These are phyloP conservation scores for Hippolais icterina DNA, from an alignment of 2,113 vertebrate genomes.

Conservation along the genomic window DNA sequence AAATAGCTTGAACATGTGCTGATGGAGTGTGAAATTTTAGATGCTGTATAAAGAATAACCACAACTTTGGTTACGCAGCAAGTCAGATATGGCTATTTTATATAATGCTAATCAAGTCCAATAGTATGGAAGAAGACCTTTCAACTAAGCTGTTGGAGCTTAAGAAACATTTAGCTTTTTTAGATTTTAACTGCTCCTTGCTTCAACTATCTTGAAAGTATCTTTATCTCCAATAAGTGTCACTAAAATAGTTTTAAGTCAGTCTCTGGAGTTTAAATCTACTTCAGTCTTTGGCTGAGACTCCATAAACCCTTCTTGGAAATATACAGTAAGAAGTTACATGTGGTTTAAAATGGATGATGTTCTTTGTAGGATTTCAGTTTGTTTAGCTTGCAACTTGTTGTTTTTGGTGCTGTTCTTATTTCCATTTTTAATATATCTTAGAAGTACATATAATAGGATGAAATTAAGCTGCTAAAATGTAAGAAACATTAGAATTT, in stretches of 20 bases:
- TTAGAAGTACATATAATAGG: background rate
- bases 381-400: background rate
- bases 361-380: background rate
- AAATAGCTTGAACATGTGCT: constrained; percentile 94
- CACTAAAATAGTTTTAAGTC: constrained; percentile 50
- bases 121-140: constrained; percentile 79
- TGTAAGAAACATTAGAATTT: background rate
- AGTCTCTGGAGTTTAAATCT: background rate
- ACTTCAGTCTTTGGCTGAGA: background rate
- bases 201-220: constrained; percentile 57
- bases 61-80: constrained; percentile 81
- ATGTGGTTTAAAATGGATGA: background rate
- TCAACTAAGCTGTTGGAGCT: constrained; percentile 75
- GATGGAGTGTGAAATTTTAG: constrained; percentile 95
- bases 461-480: background rate
- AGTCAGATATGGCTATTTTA: constrained; percentile 81
- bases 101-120: constrained; percentile 81
- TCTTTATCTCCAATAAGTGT: constrained; percentile 39
- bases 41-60: constrained; percentile 81
- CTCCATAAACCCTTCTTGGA: background rate
- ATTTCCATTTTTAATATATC: background rate
- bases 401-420: constrained; percentile 3
- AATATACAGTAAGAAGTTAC: background rate
- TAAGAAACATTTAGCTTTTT: constrained; percentile 73
- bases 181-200: constrained; percentile 66